phyloP scores from a whole-genome alignment of 1,140 invertebrate genomes.

The Papilio machaon region DNA sequence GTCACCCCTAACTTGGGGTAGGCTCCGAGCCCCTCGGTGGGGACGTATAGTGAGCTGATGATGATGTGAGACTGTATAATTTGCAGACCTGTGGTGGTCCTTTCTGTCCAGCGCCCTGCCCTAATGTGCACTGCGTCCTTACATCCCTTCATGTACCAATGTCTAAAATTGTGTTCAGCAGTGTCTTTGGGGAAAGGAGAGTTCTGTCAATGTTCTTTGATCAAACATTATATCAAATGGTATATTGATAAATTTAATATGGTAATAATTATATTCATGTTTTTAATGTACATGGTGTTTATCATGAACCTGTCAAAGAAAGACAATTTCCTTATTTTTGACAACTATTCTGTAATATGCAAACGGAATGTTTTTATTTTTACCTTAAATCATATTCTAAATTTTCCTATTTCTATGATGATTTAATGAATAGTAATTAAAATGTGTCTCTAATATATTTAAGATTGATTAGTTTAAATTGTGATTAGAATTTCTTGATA shows the following conservation, averaged over 20 bases:
- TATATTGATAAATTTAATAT: background rate
- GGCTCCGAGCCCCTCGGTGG: too few relatives aligned
- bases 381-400: background rate
- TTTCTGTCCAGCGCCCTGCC: too few relatives aligned
- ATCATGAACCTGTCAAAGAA: too few relatives aligned
- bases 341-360: background rate
- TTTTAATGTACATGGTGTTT: background rate
- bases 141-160: background rate
- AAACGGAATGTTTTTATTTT: background rate
- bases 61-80: too few relatives aligned
- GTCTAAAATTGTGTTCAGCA: background rate
- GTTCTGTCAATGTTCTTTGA: background rate
- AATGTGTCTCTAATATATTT: slow-evolving; percentile 5
- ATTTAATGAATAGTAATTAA: background rate
- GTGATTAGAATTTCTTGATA: background rate
- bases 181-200: background rate
- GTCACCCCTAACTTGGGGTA: too few relatives aligned
- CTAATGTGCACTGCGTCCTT: too few relatives aligned
- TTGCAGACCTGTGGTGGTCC: too few relatives aligned
- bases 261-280: background rate
- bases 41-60: too few relatives aligned
- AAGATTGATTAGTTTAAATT: background rate
- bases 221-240: background rate
- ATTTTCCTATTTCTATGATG: slow-evolving; percentile 6
- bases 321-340: background rate